Evolutionary conservation across 1,140 invertebrate genomes (phyloP).

Genomic region (Philotrypesis tridentata): DNA sequence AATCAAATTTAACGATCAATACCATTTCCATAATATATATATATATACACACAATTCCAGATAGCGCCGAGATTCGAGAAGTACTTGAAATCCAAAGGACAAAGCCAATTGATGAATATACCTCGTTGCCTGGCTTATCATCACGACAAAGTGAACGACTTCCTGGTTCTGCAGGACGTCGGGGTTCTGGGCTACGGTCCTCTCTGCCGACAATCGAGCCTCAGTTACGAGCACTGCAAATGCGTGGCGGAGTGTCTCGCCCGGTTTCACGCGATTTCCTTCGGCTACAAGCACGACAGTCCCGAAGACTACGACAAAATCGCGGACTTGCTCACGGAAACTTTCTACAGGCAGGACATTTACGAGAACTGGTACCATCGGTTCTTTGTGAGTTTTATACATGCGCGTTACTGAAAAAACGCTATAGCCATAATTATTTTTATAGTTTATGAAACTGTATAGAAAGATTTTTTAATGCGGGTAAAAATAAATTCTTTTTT

Average conservation of each 20-base stretch:
- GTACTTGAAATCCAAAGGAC: constrained; percentile 59
- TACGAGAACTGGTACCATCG: constrained; percentile 79
- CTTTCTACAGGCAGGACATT: constrained; percentile 76
- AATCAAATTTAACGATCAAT: constrained; percentile 58
- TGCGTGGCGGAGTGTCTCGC: constrained; percentile 77
- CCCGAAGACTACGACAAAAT: constrained; percentile 75
- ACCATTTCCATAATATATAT: not conserved
- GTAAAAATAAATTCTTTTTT: no score
- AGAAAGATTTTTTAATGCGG: no score
- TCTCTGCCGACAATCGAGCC: constrained; percentile 72
- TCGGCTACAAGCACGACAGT: constrained; percentile 79
- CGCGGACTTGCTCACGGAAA: constrained; percentile 68
- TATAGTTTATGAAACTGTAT: no score
- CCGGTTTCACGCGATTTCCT: constrained; percentile 80
- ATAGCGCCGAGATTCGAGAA: constrained; percentile 62
- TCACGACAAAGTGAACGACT: constrained; percentile 79
- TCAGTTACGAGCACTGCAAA: constrained; percentile 73
- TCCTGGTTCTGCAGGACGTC: constrained; percentile 79
- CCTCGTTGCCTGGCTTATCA: constrained; percentile 74
- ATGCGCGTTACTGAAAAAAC: no score
- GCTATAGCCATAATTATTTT: no score
- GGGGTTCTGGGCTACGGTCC: constrained; percentile 72
- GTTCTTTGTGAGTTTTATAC: no score
- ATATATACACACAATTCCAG: constrained; percentile 49
- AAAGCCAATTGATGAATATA: constrained; percentile 55